phyloP scores from a whole-genome alignment of 2,888 invertebrate genomes.

The Acrobasis repandana region DNA sequence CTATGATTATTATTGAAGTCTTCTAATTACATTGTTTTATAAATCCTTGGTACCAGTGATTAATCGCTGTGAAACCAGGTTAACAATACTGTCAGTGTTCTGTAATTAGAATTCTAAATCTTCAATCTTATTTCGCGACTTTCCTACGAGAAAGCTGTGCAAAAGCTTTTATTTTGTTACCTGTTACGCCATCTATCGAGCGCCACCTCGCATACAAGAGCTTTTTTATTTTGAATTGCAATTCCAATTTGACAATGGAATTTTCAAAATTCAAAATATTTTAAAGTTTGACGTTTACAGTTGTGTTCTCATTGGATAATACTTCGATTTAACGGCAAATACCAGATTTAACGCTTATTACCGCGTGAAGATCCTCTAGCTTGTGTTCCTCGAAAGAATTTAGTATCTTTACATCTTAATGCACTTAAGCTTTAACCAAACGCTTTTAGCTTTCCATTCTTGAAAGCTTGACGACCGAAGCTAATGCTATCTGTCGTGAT shows the following conservation, averaged over 20 bases:
- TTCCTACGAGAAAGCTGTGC: slow-evolving; percentile 34
- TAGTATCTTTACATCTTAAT: slow-evolving; percentile 19
- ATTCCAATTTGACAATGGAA: slow-evolving; percentile 3
- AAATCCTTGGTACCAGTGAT: slow-evolving; percentile 34
- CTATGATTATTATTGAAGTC: too few relatives aligned
- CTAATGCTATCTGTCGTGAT: slow-evolving; percentile 48
- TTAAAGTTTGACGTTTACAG: background rate
- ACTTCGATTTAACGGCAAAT: slow-evolving; percentile 3
- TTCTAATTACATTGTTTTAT: slow-evolving; percentile 8
- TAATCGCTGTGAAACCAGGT: slow-evolving; percentile 40
- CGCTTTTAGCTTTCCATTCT: slow-evolving; percentile 33
- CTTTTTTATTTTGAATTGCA: slow-evolving; percentile 3
- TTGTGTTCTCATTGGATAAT: background rate
- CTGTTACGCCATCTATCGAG: slow-evolving; percentile 64
- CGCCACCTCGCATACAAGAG: background rate
- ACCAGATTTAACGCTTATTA: slow-evolving; percentile 15
- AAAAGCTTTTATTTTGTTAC: slow-evolving; percentile 54
- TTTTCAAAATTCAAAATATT: background rate
- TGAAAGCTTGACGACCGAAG: slow-evolving; percentile 45
- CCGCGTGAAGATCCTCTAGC: slow-evolving; percentile 12
- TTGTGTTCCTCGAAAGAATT: slow-evolving; percentile 15
- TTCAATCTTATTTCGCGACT: slow-evolving; percentile 24
- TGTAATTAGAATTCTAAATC: slow-evolving; percentile 44
- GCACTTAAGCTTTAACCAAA: slow-evolving; percentile 22
- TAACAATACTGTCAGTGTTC: slow-evolving; percentile 54